Evolutionary conservation across 1,140 invertebrate genomes (phyloP), one percentile per base, ranked within the genome.

Genomic region (Drosophila murphyi): DNA sequence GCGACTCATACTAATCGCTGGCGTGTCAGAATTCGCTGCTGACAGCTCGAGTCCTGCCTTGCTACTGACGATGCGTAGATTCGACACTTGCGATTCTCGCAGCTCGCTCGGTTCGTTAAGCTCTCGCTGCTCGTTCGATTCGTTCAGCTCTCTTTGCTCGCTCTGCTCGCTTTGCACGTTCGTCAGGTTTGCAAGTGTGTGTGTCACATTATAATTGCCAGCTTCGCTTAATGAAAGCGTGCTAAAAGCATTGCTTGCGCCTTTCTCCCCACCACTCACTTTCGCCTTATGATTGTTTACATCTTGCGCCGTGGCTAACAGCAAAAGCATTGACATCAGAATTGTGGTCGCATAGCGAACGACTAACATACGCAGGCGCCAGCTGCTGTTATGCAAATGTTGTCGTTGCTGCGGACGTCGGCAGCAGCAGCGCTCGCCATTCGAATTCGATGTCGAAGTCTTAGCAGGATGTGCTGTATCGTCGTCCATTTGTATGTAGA

Each of bases 1-100:
- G 2, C 72, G 61, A 37, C 69, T 82, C 41, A 87, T 47, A 1
- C 79, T 88, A 8, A 87, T 68, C 72, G 0, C 68, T 20, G 20
- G 20, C 20, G 1, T 0, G 1, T 0, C 72, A 10, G 7, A 10
- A 41, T 41, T 2, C 1, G 50, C 41, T 45, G 34, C 10, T 12
- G 62, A 41, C 2, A 37, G 10, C 10, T 55, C 51, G 10, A 7
- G 8, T 6, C 57, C 2, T 57, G 54, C 32, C 20, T 39, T 35
- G 52, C 20, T n/a, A 35, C 5, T 67, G 20, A 20, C 20, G 20
- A 20, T 20, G 20, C 20, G 20, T 20, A 1, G 20, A 20, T 20
- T 20, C 20, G 20, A 20, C 20, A 20, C 20, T 1, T 20, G 20
- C 20, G 20, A 20, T 20, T 20, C 20, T 20, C 20, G 20, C 20